A percentile compares a stretch with the other conserved stretches of the same genome.
phyloP scores from a whole-genome alignment of 1,140 invertebrate species.

The Chrysoperla carnea region DNA sequence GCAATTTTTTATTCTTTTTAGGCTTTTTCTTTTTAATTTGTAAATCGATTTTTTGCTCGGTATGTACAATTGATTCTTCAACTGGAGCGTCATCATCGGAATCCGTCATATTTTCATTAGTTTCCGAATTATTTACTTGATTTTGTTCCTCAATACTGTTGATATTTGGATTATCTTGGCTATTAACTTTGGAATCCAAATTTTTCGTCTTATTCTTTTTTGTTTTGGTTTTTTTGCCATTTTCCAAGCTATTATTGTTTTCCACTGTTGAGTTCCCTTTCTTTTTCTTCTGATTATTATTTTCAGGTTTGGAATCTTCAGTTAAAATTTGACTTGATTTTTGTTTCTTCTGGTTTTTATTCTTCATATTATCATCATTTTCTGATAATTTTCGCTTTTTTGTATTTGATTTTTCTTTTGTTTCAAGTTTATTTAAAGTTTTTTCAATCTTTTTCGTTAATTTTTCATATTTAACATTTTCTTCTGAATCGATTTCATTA shows the following conservation, averaged over 20 bases:
- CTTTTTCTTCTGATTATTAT: too few relatives aligned
- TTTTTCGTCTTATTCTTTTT: constrained; percentile 12
- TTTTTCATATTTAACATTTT: constrained; percentile 11
- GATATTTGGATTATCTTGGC: neutral
- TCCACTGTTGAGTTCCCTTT: neutral
- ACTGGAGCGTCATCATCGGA: too few relatives aligned
- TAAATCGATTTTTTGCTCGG: too few relatives aligned
- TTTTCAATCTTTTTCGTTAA: constrained; percentile 17
- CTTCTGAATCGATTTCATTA: neutral
- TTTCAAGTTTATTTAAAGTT: constrained; percentile 6
- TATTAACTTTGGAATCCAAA: constrained; percentile 11
- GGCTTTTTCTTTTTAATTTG: neutral
- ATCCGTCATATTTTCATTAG: neutral
- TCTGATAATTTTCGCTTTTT: constrained; percentile 8
- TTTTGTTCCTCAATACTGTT: neutral
- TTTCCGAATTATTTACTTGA: neutral
- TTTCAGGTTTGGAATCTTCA: neutral
- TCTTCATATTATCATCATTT: neutral
- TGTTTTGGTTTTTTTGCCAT: neutral
- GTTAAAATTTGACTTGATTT: neutral
- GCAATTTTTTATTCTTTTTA: constrained; percentile 5
- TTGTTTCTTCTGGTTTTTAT: neutral
- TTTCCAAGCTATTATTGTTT: neutral
- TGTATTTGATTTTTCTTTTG: constrained; percentile 6
- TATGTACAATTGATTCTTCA: too few relatives aligned